Evolutionary conservation across 2,113 vertebrate species (phyloP).

Genomic region (Myiozetetes cayanensis): DNA sequence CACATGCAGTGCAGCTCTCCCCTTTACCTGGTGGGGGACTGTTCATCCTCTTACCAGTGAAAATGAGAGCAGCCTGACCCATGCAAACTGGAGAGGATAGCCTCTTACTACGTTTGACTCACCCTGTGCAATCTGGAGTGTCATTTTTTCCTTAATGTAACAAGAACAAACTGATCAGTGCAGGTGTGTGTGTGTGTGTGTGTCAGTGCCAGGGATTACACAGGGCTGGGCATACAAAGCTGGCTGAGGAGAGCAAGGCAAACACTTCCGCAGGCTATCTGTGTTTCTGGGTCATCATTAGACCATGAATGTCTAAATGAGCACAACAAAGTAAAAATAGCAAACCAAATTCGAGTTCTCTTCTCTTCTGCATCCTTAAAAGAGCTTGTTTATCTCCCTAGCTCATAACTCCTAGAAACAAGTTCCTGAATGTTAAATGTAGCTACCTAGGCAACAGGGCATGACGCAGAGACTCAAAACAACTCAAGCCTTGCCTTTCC

Average conservation of each 20-base stretch:
- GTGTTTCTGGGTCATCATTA: not conserved
- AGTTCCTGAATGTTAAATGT: not conserved
- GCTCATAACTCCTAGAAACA: not conserved
- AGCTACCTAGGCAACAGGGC: conserved; percentile 33
- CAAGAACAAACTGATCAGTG: not conserved
- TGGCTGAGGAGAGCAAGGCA: not conserved
- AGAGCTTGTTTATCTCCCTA: not conserved
- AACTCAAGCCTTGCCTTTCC: not conserved
- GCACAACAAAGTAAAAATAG: not conserved
- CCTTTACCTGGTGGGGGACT: not conserved
- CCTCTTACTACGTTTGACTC: not conserved
- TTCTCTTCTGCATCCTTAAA: not conserved
- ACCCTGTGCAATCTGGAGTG: not conserved
- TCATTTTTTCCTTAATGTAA: accelerated
- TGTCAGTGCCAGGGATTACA: not conserved
- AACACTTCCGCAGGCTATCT: not conserved
- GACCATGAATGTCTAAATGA: not conserved
- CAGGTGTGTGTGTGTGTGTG: not conserved
- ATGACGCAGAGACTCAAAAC: not conserved
- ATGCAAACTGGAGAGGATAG: not conserved
- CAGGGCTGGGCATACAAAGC: not conserved
- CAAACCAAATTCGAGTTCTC: not conserved
- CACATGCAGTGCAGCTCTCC: accelerated
- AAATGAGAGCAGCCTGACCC: not conserved
- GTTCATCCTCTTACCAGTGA: not conserved